Evolutionary conservation across 2,113 vertebrate species (phyloP).

Genomic region (Aptenodytes forsteri): DNA sequence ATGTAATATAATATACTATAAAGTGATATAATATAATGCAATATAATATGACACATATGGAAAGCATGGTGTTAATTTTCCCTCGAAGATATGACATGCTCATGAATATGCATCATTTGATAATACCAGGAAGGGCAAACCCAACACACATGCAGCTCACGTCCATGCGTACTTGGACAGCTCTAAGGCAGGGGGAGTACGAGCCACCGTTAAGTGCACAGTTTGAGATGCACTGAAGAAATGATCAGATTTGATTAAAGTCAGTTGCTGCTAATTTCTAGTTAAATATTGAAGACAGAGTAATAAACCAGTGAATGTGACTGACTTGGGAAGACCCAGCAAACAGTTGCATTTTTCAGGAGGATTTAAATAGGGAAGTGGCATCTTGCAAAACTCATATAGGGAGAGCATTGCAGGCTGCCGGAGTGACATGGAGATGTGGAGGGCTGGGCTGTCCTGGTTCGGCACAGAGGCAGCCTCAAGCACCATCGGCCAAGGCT

Average conservation of each 20-base stretch:
- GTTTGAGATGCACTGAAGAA: neutral
- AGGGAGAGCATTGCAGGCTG: neutral
- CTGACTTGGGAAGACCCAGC: neutral
- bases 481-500: neutral
- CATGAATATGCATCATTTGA: neutral
- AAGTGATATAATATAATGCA: neutral
- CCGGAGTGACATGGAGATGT: rapidly evolving
- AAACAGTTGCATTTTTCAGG: neutral
- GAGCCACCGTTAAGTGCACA: neutral
- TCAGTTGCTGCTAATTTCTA: neutral
- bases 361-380: neutral
- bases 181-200: neutral
- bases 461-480: neutral
- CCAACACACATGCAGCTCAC: neutral
- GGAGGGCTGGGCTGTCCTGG: neutral
- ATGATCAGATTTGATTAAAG: neutral
- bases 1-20: neutral
- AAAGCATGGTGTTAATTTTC: neutral
- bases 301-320: neutral
- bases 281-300: neutral
- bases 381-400: neutral
- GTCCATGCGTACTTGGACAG: neutral
- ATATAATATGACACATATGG: neutral
- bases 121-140: neutral
- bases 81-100: neutral